Conservation (phyloP, 2,797 vertebrate genomes). For the Pterois miles region DNA sequence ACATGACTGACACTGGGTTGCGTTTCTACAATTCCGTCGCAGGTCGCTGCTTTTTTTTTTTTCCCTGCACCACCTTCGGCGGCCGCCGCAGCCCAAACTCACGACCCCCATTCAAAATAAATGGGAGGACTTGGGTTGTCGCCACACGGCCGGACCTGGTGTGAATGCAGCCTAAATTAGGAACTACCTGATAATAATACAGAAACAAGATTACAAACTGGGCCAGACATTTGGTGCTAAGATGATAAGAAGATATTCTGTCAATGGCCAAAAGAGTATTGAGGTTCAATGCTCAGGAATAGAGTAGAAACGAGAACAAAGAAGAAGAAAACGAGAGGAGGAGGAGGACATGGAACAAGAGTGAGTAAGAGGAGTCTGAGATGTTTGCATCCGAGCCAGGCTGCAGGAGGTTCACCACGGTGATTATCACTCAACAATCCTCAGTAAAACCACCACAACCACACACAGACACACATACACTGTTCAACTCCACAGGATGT, state of each 20-base stretch:
- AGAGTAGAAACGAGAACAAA: neutral
- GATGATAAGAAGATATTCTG: neutral
- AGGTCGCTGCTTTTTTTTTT: too few species aligned
- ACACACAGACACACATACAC: slow-evolving; percentile 11
- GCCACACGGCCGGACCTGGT: too few species aligned
- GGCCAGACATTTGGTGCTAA: neutral
- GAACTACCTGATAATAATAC: neutral
- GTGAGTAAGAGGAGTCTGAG: neutral
- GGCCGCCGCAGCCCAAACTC: too few species aligned
- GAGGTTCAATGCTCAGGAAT: neutral
- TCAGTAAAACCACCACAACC: slow-evolving; percentile 8
- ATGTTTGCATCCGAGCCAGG: slow-evolving; percentile 39
- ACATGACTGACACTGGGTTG: too few species aligned
- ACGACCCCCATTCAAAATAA: too few species aligned
- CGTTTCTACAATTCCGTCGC: too few species aligned
- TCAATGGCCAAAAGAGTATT: neutral
- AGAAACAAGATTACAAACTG: neutral
- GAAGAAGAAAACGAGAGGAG: neutral
- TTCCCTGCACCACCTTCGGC: too few species aligned
- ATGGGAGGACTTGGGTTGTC: too few species aligned
- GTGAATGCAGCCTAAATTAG: too few species aligned
- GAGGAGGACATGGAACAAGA: neutral
- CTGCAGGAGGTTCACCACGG: slow-evolving; percentile 56
- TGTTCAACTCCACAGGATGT: neutral
- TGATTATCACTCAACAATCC: slow-evolving; percentile 18